A percentile compares a stretch with the other conserved stretches of the same genome.
These are phyloP conservation scores for Druon quercuslanigerum DNA, from an alignment of 1,140 invertebrate species.

Conservation along the genomic window DNA sequence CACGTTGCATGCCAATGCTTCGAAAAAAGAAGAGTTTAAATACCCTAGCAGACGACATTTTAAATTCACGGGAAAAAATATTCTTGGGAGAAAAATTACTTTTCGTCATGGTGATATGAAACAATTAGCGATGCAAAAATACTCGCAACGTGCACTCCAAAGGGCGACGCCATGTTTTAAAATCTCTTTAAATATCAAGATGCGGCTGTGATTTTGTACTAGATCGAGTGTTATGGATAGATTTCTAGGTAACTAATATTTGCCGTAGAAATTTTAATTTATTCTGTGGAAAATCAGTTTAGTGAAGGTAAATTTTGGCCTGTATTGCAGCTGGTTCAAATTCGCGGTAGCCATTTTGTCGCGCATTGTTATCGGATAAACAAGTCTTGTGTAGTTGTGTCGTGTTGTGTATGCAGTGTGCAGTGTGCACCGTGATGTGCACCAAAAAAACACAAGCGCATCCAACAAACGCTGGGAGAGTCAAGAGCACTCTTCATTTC, in stretches of 20 bases:
- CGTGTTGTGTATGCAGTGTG: slow-evolving; percentile 7
- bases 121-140: background rate
- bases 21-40: background rate
- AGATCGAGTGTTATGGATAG: background rate
- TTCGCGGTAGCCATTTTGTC: slow-evolving; percentile 62
- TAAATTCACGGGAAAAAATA: background rate
- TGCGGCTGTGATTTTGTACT: background rate
- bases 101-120: background rate
- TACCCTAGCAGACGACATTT: background rate
- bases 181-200: slow-evolving; percentile 5
- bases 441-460: slow-evolving; percentile 35
- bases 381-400: slow-evolving; percentile 50
- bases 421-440: background rate
- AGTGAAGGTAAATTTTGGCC: slow-evolving; percentile 8
- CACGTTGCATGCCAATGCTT: background rate
- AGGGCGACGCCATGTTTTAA: slow-evolving; percentile 27
- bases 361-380: slow-evolving; percentile 63
- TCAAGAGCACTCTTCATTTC: slow-evolving; percentile 8
- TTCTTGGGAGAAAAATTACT: background rate
- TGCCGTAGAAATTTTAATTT: background rate
- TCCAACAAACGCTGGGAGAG: background rate
- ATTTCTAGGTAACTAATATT: background rate
- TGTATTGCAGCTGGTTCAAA: slow-evolving; percentile 37
- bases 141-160: slow-evolving; percentile 20
- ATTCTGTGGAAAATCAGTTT: background rate